These are phyloP conservation scores for Clistopyga incitator DNA, from an alignment of 2,888 invertebrate genomes.

Conservation along the genomic window DNA sequence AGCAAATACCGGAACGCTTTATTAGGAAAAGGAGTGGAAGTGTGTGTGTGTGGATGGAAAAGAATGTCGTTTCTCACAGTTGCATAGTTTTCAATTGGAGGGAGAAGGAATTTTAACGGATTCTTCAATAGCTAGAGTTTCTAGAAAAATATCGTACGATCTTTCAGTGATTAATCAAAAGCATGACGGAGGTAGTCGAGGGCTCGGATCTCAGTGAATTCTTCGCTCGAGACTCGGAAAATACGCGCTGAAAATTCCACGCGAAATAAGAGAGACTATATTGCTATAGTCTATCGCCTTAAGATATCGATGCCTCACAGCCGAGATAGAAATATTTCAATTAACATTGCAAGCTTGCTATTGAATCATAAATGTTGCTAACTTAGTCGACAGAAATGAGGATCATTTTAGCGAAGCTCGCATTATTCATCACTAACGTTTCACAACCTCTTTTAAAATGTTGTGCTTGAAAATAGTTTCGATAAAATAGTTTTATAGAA, in stretches of 20 bases:
- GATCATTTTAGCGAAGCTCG: no score
- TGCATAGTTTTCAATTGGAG: constrained; percentile 2
- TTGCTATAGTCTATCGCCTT: neutral
- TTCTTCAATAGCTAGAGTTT: neutral
- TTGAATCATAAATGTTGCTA: neutral
- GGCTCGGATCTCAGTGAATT: neutral
- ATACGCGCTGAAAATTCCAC: neutral
- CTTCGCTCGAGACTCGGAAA: neutral
- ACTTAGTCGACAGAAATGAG: neutral
- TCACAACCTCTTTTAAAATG: no score
- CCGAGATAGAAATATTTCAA: neutral
- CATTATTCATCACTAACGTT: no score
- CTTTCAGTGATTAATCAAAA: neutral
- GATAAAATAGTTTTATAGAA: no score
- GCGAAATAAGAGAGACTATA: neutral
- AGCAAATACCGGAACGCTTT: constrained; percentile 1
- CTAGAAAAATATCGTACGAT: neutral
- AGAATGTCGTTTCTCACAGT: constrained; percentile 50
- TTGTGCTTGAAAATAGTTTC: no score
- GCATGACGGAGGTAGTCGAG: constrained; percentile 2
- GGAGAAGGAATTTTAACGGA: constrained; percentile 8
- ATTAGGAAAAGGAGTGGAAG: constrained; percentile 39
- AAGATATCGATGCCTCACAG: neutral
- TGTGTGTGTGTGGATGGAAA: neutral
- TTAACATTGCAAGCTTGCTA: neutral